These are phyloP conservation scores for Neosilurus hyrtlii DNA, from an alignment of 2,797 vertebrate species.

Conservation along the genomic window DNA sequence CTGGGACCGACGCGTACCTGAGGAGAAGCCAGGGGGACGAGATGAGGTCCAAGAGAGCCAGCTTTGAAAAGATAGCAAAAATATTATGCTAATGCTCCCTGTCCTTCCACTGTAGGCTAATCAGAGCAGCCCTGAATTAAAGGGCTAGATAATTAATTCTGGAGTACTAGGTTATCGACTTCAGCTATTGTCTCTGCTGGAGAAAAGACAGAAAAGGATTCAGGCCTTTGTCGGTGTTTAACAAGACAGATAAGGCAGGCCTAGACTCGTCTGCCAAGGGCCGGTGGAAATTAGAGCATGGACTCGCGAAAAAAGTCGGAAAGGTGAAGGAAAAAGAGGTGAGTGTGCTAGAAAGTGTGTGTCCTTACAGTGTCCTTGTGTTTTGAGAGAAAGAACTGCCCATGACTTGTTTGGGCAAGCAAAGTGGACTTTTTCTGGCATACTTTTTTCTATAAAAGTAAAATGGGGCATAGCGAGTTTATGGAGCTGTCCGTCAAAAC, in stretches of 20 bases:
- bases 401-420: conserved; percentile 53
- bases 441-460: conserved; percentile 21
- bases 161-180: conserved; percentile 76
- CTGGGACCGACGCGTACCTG: conserved; percentile 79
- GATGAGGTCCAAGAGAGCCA: conserved; percentile 74
- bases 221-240: conserved; percentile 60
- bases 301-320: conserved; percentile 44
- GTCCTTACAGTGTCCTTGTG: conserved; percentile 49
- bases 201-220: conserved; percentile 61
- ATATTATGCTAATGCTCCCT: conserved; percentile 81
- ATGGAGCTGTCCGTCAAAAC: too few species aligned
- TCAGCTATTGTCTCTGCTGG: conserved; percentile 73
- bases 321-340: conserved; percentile 44
- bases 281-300: conserved; percentile 59
- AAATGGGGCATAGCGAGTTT: background rate
- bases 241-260: conserved; percentile 64
- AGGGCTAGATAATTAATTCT: conserved; percentile 82
- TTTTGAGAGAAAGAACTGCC: conserved; percentile 35
- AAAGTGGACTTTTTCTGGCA: background rate
- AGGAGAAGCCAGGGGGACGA: conserved; percentile 52
- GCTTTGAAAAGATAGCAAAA: conserved; percentile 73
- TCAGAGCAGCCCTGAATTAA: conserved; percentile 77
- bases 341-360: conserved; percentile 40
- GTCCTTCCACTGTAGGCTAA: conserved; percentile 76
- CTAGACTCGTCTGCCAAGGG: conserved; percentile 52